phyloP scores from a whole-genome alignment of 2,113 vertebrate species.

The Tinamus guttatus region DNA sequence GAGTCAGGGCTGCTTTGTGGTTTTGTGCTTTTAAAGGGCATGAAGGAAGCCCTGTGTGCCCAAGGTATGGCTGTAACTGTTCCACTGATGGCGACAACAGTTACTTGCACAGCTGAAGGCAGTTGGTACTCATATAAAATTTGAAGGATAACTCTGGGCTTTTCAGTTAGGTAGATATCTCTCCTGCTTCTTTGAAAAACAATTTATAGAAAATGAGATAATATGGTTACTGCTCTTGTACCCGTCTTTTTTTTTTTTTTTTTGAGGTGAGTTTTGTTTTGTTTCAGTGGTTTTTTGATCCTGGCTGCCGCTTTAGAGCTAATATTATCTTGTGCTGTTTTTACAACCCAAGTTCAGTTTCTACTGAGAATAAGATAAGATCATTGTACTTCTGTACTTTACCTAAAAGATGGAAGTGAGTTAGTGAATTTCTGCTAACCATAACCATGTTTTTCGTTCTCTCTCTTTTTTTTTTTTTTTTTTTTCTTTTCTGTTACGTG shows the following conservation, averaged over 20 bases:
- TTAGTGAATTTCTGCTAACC: not conserved
- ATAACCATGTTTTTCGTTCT: not conserved
- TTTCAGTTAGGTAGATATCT: not conserved
- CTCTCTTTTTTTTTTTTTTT: not conserved
- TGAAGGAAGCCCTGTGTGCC: not conserved
- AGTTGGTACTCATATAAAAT: not conserved
- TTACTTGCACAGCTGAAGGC: not conserved
- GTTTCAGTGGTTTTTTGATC: not conserved
- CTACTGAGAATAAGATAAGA: not conserved
- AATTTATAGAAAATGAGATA: not conserved
- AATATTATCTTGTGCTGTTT: not conserved
- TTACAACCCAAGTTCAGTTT: not conserved
- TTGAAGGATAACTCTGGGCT: not conserved
- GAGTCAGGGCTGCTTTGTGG: not conserved
- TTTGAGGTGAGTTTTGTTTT: not conserved
- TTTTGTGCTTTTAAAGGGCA: not conserved
- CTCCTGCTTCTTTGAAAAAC: not conserved
- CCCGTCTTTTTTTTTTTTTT: not conserved
- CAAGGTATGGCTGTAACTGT: not conserved
- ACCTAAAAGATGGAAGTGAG: not conserved
- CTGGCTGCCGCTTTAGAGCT: not conserved
- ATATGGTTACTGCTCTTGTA: not conserved
- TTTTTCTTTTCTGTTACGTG: not conserved
- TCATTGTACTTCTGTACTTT: not conserved
- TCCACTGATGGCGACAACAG: not conserved